A percentile compares a stretch with the other conserved stretches of the same genome.
These are phyloP conservation scores for Scortum barcoo DNA, from an alignment of 2,113 vertebrate genomes.

Conservation along the genomic window DNA sequence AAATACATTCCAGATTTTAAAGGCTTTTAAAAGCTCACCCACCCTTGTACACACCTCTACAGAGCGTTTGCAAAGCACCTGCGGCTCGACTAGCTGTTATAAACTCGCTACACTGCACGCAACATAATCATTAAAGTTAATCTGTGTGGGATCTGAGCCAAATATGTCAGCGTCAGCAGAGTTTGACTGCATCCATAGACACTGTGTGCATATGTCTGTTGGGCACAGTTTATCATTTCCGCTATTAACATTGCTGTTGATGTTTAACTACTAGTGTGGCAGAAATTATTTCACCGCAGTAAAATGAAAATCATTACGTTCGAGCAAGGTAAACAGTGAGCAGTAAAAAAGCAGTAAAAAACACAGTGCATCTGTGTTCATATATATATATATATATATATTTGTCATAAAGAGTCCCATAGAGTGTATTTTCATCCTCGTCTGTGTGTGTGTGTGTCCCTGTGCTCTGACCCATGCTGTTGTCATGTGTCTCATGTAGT, in stretches of 20 bases:
- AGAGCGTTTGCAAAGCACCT: conserved; percentile 45
- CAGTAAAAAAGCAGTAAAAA: neutral
- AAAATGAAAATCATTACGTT: conserved; percentile 10
- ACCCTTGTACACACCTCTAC: conserved; percentile 6
- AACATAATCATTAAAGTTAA: conserved; percentile 57
- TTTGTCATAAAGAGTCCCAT: neutral
- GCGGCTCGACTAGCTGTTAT: conserved; percentile 19
- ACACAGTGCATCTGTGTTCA: neutral
- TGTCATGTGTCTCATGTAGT: conserved; percentile 63
- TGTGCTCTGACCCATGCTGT: conserved; percentile 71
- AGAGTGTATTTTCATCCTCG: conserved; percentile 28
- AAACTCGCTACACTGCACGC: conserved; percentile 15
- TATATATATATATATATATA: too few species aligned
- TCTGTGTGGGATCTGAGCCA: conserved; percentile 49
- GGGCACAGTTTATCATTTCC: neutral
- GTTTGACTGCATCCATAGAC: conserved; percentile 10
- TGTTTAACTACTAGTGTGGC: neutral
- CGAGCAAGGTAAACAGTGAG: neutral
- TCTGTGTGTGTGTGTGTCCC: conserved; percentile 70
- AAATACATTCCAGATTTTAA: conserved; percentile 61
- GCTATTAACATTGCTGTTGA: conserved; percentile 15
- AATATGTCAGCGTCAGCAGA: conserved; percentile 14
- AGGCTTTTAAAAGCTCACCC: conserved; percentile 40
- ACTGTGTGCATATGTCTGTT: neutral
- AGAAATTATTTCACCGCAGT: neutral